Conservation (phyloP, 1,140 invertebrate species). For the Mya arenaria region DNA sequence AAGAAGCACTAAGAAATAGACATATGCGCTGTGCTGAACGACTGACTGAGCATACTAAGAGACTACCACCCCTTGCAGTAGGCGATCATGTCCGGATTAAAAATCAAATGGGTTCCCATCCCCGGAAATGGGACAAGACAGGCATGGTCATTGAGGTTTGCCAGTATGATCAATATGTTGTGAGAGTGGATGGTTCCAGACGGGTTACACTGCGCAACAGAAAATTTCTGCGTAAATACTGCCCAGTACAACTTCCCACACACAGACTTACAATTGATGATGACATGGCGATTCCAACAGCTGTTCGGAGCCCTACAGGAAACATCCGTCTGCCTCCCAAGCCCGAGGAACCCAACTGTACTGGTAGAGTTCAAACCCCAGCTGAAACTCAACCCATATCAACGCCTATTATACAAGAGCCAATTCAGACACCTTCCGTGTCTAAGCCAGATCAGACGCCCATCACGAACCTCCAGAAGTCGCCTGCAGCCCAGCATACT, state of each 20-base stretch:
- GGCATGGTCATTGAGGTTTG: slow-evolving; percentile 51
- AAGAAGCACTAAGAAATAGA: slow-evolving; percentile 58
- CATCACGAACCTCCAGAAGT: too few species aligned
- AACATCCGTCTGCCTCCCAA: too few species aligned
- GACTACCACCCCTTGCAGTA: slow-evolving; percentile 47
- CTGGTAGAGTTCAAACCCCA: too few species aligned
- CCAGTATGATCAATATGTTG: slow-evolving; percentile 62
- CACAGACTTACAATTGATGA: neutral
- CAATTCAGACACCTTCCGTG: too few species aligned
- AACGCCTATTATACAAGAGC: too few species aligned
- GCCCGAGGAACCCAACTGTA: too few species aligned
- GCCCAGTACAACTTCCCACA: neutral
- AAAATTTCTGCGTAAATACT: slow-evolving; percentile 34
- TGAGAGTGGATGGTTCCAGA: slow-evolving; percentile 60
- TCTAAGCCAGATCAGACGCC: too few species aligned
- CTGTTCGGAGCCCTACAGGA: too few species aligned
- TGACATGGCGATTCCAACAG: too few species aligned
- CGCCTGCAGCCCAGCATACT: too few species aligned
- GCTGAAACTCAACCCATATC: too few species aligned
- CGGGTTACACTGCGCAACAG: slow-evolving; percentile 59
- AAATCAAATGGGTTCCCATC: slow-evolving; percentile 60
- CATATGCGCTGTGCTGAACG: slow-evolving; percentile 57
- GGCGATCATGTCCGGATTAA: slow-evolving; percentile 61
- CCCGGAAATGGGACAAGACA: slow-evolving; percentile 62
- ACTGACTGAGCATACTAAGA: slow-evolving; percentile 53